Evolutionary conservation across 2,888 invertebrate genomes (phyloP).

Genomic region (Aphrophora alni): DNA sequence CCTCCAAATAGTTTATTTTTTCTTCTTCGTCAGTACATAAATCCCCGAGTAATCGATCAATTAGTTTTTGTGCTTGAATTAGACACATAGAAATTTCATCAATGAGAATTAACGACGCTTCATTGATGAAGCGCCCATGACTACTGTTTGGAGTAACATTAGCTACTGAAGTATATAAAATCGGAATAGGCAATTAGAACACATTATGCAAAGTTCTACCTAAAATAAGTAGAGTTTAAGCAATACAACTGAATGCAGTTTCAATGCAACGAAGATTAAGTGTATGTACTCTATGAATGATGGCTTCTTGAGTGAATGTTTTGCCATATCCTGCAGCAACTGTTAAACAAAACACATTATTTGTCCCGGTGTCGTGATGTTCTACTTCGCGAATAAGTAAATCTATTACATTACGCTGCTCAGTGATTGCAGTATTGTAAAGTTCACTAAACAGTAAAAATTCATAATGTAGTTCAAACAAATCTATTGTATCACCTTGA

Average conservation of each 20-base stretch:
- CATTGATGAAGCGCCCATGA: not conserved
- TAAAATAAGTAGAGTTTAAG: not conserved
- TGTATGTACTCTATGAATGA: not conserved
- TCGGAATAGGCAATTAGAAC: slow-evolving; percentile 10
- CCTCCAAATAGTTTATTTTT: slow-evolving; percentile 16
- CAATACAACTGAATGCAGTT: slow-evolving; percentile 11
- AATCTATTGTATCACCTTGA: slow-evolving; percentile 10
- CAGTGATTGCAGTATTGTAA: slow-evolving; percentile 6
- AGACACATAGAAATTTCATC: slow-evolving; percentile 13
- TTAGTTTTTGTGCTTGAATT: not conserved
- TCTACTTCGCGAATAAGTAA: not conserved
- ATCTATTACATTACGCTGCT: slow-evolving; percentile 4
- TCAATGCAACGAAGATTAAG: not conserved
- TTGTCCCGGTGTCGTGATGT: not conserved
- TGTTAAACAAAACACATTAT: slow-evolving; percentile 14
- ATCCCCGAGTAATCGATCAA: slow-evolving; percentile 2
- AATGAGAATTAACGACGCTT: not conserved
- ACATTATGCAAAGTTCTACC: slow-evolving; percentile 4
- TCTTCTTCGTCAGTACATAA: not conserved
- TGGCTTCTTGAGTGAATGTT: not conserved
- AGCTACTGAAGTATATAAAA: not conserved
- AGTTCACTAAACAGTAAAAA: slow-evolving; percentile 13
- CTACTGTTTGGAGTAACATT: slow-evolving; percentile 7
- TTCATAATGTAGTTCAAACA: slow-evolving; percentile 1
- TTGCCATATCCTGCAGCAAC: slow-evolving; percentile 17